A percentile compares a stretch with the other conserved stretches of the same genome.
These are phyloP conservation scores for Glaucomys volans DNA, from an alignment of 2,113 vertebrate species.

Conservation along the genomic window DNA sequence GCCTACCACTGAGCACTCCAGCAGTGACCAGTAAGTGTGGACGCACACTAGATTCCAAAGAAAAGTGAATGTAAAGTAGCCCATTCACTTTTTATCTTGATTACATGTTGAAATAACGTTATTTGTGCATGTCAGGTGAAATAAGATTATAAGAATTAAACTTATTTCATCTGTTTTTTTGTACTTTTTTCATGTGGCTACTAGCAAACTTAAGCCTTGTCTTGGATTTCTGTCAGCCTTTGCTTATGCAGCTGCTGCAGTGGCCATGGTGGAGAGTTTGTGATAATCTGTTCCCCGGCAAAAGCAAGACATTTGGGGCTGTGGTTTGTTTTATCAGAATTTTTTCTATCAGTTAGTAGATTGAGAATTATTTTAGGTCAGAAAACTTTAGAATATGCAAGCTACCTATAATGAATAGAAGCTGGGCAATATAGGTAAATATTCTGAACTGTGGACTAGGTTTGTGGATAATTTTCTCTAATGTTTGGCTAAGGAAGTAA, in stretches of 20 bases:
- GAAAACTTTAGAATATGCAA: not conserved
- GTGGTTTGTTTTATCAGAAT: not conserved
- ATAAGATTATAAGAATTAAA: conserved; percentile 28
- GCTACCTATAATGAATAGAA: not conserved
- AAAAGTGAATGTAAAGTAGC: not conserved
- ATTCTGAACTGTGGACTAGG: not conserved
- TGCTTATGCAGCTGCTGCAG: too few relatives aligned
- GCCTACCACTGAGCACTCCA: not conserved
- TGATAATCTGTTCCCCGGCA: not conserved
- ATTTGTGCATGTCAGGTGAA: conserved; percentile 4
- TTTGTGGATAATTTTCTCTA: not conserved
- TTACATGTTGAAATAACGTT: not conserved
- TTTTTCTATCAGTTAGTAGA: not conserved
- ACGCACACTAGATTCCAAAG: not conserved
- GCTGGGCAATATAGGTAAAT: not conserved
- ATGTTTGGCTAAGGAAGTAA: conserved; percentile 12
- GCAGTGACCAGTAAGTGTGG: not conserved
- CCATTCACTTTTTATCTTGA: not conserved
- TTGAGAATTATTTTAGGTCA: conserved; percentile 47
- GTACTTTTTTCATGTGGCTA: not conserved
- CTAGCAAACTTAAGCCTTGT: not conserved
- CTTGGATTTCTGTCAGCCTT: not conserved
- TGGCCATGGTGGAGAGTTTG: not conserved
- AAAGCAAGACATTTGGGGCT: not conserved
- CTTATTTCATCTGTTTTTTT: conserved; percentile 5